These are phyloP conservation scores for Anoplophora glabripennis DNA, from an alignment of 1,140 invertebrate species.

Conservation along the genomic window DNA sequence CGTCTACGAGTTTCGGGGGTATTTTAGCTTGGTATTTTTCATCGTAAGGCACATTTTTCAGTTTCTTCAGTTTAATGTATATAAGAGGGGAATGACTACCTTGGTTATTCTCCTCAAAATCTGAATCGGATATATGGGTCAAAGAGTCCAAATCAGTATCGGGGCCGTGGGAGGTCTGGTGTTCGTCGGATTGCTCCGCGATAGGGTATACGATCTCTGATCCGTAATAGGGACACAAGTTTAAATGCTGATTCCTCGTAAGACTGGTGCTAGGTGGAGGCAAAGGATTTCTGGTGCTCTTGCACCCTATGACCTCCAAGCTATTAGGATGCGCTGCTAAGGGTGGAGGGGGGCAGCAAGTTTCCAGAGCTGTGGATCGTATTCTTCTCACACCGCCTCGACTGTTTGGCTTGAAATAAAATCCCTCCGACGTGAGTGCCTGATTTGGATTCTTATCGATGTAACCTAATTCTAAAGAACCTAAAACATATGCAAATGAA, in stretches of 20 bases:
- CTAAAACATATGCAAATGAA: background rate
- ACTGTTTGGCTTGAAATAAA: conserved; percentile 41
- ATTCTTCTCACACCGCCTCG: conserved; percentile 57
- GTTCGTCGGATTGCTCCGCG: conserved; percentile 78
- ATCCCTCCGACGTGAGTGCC: conserved; percentile 40
- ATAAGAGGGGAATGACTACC: conserved; percentile 34
- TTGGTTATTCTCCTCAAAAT: conserved; percentile 56
- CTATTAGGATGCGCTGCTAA: conserved; percentile 65
- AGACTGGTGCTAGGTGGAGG: conserved; percentile 59
- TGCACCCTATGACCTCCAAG: conserved; percentile 62
- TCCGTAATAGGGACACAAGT: conserved; percentile 67
- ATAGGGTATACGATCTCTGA: conserved; percentile 81
- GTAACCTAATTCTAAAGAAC: conserved; percentile 33
- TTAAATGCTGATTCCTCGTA: conserved; percentile 63
- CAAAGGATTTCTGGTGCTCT: conserved; percentile 60
- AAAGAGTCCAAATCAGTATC: conserved; percentile 60
- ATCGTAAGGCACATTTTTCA: conserved; percentile 31
- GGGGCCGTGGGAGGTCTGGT: conserved; percentile 66
- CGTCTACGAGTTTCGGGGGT: background rate
- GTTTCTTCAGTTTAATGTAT: conserved; percentile 32
- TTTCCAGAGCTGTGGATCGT: conserved; percentile 64
- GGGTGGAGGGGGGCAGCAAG: conserved; percentile 61
- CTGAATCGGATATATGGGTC: conserved; percentile 45
- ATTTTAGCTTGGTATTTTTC: conserved; percentile 2
- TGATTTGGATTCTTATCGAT: conserved; percentile 47